Conservation (phyloP, 2,888 invertebrate genomes). For the Tridacna crocea region DNA sequence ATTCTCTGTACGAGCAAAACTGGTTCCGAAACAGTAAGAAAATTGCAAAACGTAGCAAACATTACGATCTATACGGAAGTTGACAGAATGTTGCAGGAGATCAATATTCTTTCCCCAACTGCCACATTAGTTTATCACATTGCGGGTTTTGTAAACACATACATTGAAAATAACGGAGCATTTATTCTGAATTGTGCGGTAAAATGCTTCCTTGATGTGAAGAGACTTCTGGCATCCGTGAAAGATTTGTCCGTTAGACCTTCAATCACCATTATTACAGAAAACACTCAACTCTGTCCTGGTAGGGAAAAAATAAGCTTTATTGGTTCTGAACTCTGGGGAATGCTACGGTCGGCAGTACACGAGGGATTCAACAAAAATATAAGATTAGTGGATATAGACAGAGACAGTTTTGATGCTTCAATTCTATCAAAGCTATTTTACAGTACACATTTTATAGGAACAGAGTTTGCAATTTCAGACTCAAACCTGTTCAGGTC, state of each 20-base stretch:
- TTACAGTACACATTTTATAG: neutral
- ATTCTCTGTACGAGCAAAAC: neutral
- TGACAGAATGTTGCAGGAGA: neutral
- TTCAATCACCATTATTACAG: slow-evolving; percentile 35
- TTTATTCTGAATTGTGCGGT: neutral
- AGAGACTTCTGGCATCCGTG: neutral
- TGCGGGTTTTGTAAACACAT: neutral
- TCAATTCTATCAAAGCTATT: neutral
- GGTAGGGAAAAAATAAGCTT: neutral
- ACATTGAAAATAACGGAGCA: neutral
- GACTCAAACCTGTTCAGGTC: neutral
- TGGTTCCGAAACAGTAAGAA: neutral
- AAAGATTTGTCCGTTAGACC: slow-evolving; percentile 7
- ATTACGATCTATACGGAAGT: neutral
- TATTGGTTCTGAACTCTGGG: slow-evolving; percentile 60
- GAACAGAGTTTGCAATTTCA: neutral
- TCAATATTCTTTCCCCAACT: neutral
- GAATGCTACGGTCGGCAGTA: slow-evolving; percentile 47
- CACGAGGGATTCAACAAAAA: slow-evolving; percentile 15
- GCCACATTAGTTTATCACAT: neutral
- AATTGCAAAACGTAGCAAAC: neutral
- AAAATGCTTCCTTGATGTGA: neutral
- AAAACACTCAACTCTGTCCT: slow-evolving; percentile 32
- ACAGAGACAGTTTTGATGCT: neutral
- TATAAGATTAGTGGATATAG: slow-evolving; percentile 39